Base-by-base conservation (phyloP, 2,113 vertebrate species). In the Pithys albifrons region DNA sequence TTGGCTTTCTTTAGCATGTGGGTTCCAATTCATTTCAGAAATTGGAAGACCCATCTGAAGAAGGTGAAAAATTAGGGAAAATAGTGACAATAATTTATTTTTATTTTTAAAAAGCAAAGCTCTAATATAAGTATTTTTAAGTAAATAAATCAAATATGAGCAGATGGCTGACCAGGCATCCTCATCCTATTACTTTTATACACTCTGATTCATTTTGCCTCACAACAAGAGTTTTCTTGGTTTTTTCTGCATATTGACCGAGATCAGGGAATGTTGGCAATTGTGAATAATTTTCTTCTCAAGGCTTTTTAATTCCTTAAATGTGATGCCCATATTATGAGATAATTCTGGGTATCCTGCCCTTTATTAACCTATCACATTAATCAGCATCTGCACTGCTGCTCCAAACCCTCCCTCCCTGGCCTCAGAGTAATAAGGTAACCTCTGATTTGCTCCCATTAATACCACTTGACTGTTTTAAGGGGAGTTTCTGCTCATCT, bases 341-440 rank as follows among this genome's bases (percentile, higher is more conserved):
- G 46, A 84, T 88, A 75, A 87, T 78, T 83, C 49, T 89, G 89
- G 91, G 89, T 85, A 73, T 91, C 48, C 49, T 97, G 92, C 80
- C 77, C 94, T 96, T 96, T 95, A 93, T 96, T 97, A 96, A 93
- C 83, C 64, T 87, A 54, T 71, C 85, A 62, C 46, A 96, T 97
- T 95, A 95, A 96, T 96, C 93, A 96, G 55, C 71, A 92, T 82
- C 81, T 94, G 19, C 58, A 64, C 51, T 74, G 74, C 81, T 89
- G 54, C 85, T 93, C 58, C 93, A 73, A 89, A 94, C 66, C 76
- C 71, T 92, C 73, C 66, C 55, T 95, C 91, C 74, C 71, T 89
- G 91, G 67, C 58, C 78, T 72, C 71, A 79, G 73, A 27, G 74
- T 93, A 96, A 97, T 89, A 67, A 93, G 81, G 88, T 92, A 96